These are phyloP conservation scores for Rhinogobius similis DNA, from an alignment of 2,113 vertebrate genomes.

Conservation along the genomic window DNA sequence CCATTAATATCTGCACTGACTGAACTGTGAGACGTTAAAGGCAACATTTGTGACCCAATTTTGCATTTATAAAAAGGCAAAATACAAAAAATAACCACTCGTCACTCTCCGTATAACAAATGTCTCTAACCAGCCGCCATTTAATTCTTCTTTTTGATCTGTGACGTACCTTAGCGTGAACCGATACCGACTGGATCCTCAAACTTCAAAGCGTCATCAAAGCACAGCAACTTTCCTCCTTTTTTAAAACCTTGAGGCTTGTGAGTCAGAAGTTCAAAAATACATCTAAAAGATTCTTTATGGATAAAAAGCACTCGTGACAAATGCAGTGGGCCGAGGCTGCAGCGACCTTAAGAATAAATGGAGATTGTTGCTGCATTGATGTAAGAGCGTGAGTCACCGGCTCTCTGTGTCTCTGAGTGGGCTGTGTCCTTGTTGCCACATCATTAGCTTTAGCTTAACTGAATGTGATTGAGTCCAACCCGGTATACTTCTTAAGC, in stretches of 20 bases:
- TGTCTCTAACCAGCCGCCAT: too few relatives aligned
- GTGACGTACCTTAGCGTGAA: too few relatives aligned
- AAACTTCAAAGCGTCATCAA: not conserved
- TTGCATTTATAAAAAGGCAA: too few relatives aligned
- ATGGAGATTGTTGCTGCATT: constrained; percentile 49
- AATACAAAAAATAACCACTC: too few relatives aligned
- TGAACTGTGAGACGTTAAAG: too few relatives aligned
- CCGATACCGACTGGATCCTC: not conserved
- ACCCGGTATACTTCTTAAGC: constrained; percentile 76
- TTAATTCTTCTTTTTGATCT: too few relatives aligned
- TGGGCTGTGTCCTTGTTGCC: constrained; percentile 59
- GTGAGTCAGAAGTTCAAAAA: constrained; percentile 29
- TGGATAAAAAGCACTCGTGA: constrained; percentile 48
- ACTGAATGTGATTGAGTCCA: constrained; percentile 77
- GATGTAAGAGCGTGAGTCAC: constrained; percentile 65
- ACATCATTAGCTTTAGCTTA: constrained; percentile 71
- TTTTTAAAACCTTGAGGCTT: constrained; percentile 30
- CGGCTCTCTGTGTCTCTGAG: constrained; percentile 41
- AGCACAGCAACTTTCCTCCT: constrained; percentile 13
- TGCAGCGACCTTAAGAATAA: constrained; percentile 38
- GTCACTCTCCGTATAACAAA: too few relatives aligned
- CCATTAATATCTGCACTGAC: too few relatives aligned
- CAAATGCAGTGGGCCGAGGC: constrained; percentile 24
- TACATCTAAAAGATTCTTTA: constrained; percentile 35
- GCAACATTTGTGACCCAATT: too few relatives aligned